phyloP scores from a whole-genome alignment of 2,888 invertebrate species.

The Phrixothrix hirtus region DNA sequence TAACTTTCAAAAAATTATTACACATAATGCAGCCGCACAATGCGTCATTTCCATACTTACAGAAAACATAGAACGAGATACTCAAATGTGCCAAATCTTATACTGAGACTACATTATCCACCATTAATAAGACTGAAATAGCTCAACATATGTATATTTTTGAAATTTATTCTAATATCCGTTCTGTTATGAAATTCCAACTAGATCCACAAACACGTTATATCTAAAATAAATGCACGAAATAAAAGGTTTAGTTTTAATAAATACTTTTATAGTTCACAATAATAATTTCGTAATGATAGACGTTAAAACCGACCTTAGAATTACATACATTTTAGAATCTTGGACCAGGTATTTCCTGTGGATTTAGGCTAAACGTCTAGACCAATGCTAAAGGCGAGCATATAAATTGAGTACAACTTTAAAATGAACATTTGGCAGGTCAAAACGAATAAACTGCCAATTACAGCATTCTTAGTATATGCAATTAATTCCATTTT shows the following conservation, averaged over 20 bases:
- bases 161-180: too few species aligned
- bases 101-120: too few species aligned
- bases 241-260: slow-evolving; percentile 3
- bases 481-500: slow-evolving; percentile 37
- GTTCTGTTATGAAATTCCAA: too few species aligned
- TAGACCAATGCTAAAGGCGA: slow-evolving; percentile 40
- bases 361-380: slow-evolving; percentile 39
- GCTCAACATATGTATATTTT: too few species aligned
- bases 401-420: slow-evolving; percentile 24
- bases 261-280: slow-evolving; percentile 16
- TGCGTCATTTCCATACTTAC: too few species aligned
- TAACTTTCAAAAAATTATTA: too few species aligned
- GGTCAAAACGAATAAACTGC: slow-evolving; percentile 39
- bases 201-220: neutral
- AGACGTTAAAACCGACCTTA: slow-evolving; percentile 11
- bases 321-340: slow-evolving; percentile 23
- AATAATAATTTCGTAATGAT: slow-evolving; percentile 18
- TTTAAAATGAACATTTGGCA: slow-evolving; percentile 34
- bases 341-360: slow-evolving; percentile 18
- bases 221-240: neutral
- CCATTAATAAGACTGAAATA: too few species aligned
- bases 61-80: too few species aligned
- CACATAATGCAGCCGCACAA: too few species aligned
- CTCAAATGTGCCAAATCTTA: too few species aligned
- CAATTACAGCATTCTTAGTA: slow-evolving; percentile 36